Evolutionary conservation across 2,888 invertebrate genomes (phyloP).

Genomic region (Epistrophella euchroma): DNA sequence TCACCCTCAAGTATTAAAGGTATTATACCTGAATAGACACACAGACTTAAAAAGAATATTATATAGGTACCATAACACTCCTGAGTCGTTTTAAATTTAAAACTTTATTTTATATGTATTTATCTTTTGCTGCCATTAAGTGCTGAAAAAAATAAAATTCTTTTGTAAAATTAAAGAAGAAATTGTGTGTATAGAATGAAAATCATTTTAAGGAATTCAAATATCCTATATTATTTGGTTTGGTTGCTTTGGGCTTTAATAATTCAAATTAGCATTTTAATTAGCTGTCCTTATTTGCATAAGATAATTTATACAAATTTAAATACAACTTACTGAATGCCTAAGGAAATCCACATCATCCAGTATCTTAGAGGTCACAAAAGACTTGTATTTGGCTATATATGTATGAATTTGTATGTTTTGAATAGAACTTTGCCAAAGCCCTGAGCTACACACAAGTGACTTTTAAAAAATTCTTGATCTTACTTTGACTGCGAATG

Average conservation of each 20-base stretch:
- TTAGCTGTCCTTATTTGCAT: conserved; percentile 52
- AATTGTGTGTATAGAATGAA: background rate
- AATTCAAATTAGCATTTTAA: conserved; percentile 63
- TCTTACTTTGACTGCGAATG: no score
- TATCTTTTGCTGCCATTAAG: background rate
- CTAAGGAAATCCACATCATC: background rate
- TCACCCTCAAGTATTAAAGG: background rate
- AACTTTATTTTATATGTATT: background rate
- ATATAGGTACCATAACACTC: background rate
- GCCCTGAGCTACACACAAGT: background rate
- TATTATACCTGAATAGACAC: background rate
- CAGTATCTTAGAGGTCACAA: no score
- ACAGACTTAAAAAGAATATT: background rate
- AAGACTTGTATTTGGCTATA: no score
- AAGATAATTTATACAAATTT: conserved; percentile 24
- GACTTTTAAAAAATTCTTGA: no score
- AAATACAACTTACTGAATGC: conserved; percentile 21
- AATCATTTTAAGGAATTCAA: background rate
- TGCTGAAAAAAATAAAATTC: conserved; percentile 2
- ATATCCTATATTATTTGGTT: background rate
- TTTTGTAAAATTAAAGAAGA: background rate
- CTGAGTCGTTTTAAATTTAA: background rate
- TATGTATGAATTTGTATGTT: background rate
- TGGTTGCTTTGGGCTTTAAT: conserved; percentile 34
- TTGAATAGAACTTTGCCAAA: background rate